These are phyloP conservation scores for Scalopus aquaticus DNA, from an alignment of 2,113 vertebrate species.

Conservation along the genomic window DNA sequence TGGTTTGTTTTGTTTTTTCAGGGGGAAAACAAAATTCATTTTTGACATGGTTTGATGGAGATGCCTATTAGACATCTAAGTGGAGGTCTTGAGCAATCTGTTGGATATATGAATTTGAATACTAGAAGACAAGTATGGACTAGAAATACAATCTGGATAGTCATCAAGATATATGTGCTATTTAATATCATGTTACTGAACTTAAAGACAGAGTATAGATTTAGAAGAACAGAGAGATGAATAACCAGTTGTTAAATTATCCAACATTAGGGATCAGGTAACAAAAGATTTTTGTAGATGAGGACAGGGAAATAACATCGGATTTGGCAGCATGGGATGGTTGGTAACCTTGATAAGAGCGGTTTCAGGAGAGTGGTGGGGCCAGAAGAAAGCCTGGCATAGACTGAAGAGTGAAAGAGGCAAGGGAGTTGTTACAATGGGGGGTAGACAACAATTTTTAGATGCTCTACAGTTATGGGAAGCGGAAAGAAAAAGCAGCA, in stretches of 20 bases:
- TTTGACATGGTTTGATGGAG: not conserved
- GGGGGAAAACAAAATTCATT: not conserved
- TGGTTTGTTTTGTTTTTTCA: not conserved
- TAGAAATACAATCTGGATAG: not conserved
- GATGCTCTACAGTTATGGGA: not conserved
- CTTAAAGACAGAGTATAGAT: not conserved
- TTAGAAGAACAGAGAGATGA: not conserved
- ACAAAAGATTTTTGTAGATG: not conserved
- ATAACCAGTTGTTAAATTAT: not conserved
- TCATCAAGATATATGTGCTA: not conserved
- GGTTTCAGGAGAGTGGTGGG: not conserved
- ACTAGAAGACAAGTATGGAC: not conserved
- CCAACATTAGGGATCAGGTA: not conserved
- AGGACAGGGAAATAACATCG: not conserved
- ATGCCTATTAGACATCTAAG: not conserved
- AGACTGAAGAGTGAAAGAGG: not conserved
- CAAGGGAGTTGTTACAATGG: not conserved
- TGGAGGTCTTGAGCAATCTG: not conserved
- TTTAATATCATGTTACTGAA: conserved; percentile 4
- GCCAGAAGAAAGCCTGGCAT: not conserved
- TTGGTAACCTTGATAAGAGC: not conserved
- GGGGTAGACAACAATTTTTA: not conserved
- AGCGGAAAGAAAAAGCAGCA: not conserved
- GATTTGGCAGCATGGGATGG: not conserved
- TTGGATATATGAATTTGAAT: not conserved